Conservation (phyloP, 2,888 invertebrate species). For the Euclidia mi region DNA sequence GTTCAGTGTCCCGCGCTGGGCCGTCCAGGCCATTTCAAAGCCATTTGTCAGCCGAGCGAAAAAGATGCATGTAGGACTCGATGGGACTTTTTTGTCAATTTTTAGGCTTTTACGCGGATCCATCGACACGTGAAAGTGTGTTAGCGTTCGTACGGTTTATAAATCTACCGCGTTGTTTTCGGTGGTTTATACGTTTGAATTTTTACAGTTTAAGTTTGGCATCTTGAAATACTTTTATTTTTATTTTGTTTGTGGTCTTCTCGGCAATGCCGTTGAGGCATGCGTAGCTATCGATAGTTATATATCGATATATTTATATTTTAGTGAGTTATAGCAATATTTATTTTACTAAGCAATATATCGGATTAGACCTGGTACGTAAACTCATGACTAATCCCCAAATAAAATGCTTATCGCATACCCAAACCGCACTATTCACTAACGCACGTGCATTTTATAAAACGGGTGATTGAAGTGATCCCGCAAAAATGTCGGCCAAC, state of each 20-base stretch:
- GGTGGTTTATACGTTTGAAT: conserved; percentile 66
- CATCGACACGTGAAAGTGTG: conserved; percentile 90
- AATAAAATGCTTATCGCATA: conserved; percentile 15
- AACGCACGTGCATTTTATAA: conserved; percentile 60
- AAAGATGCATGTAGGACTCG: conserved; percentile 85
- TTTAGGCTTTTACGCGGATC: conserved; percentile 88
- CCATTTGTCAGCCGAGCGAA: conserved; percentile 88
- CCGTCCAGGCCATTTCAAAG: conserved; percentile 81
- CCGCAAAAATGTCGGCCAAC: conserved; percentile 84
- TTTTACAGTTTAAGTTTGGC: conserved; percentile 49
- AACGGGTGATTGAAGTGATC: conserved; percentile 78
- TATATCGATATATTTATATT: not conserved
- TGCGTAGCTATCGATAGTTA: not conserved
- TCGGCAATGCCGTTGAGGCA: not conserved
- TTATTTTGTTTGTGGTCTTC: not conserved
- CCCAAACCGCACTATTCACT: conserved; percentile 38
- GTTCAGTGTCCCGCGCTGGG: conserved; percentile 72
- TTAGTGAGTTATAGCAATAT: too few relatives aligned
- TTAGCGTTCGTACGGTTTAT: conserved; percentile 85
- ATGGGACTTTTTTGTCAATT: conserved; percentile 71
- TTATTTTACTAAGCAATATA: too few relatives aligned
- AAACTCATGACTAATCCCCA: too few relatives aligned
- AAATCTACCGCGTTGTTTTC: conserved; percentile 78
- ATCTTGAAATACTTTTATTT: conserved; percentile 7
- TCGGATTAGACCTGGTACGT: too few relatives aligned